Evolutionary conservation across 2,888 invertebrate genomes (phyloP), one percentile per base, ranked within the genome.

Genomic region (Stenurella melanura): DNA sequence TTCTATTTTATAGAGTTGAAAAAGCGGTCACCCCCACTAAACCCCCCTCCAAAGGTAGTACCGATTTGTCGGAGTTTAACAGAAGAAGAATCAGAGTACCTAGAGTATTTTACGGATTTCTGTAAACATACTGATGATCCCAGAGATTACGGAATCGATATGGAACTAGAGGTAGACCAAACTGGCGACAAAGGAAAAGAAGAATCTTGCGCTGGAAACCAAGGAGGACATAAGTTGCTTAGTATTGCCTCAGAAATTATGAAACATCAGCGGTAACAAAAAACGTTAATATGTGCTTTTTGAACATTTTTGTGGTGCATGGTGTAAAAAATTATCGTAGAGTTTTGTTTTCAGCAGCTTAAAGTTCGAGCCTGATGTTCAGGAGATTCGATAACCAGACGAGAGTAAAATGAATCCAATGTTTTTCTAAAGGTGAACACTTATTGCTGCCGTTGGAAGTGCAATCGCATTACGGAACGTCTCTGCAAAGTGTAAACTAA

Each of bases 91-190:
- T 79, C 80, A 17, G 87, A 88, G 26, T 87, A 86, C 75, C 80
- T 89, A 67, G 83, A 84, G 17, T 87, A 82, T 75, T 89, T 89
- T 78, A 87, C 87, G 0, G 86, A 87, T 72, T 87, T 84, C 76
- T 88, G 88, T 75, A 80, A 83, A 66, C 79, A 81, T 50, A 84
- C 81, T 1, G 87, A 87, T 64, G 80, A 86, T 79, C 82, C 83
- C 1, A 67, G 69, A 15, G 81, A 84, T 50, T 87, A 84, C 73
- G 86, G 86, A 0, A 85, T 87, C 42, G 79, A 86, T 74, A 80
- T 78, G 10, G 30, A 4, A 30, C 18, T 30, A 7, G 9, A 61
- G 1, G 19, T 3, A 6, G 58, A 69, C 21, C 19, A 57, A 57
- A 1, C 2, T 18, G 26, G 26, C 6, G 57, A 57, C 9, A 17